Base-by-base conservation (phyloP, 2,888 invertebrate genomes). In the Ornithoptera alexandrae region DNA sequence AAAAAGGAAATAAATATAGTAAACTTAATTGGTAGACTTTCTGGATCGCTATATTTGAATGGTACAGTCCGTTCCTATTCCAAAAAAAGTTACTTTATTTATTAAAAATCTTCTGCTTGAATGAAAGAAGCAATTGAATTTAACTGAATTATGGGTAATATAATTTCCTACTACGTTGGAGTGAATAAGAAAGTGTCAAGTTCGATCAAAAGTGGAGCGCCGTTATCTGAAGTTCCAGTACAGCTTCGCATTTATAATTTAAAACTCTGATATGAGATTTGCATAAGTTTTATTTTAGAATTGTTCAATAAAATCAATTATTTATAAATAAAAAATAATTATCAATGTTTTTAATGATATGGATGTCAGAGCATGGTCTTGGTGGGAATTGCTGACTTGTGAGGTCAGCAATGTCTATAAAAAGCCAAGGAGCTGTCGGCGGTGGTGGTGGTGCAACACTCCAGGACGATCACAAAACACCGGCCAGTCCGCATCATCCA, bases 61-160 rank as follows among this genome's bases (percentile, higher is more conserved):
- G 7, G 7, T 39, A 10, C 10, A 39, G 1, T 39, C 39, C 39
- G 1, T 7, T 39, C 1, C 10, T 10, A 39, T 39, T 39, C 39
- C 10, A 39, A 39, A 39, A 39, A 39, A 10, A 30, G 7, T 7
- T 8, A 39, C 10, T 39, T 39, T 39, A 39, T 39, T 39, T 50
- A 50, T 50, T 50, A 50, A 18, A 17, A 50, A 50, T 50, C 50
- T 50, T 18, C 18, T 15, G 18, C 50, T 2, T 3, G 18, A 50
- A 46, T 15, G 46, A 15, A 46, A 50, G 50, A 50, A 50, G 18
- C 50, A 73, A 75, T 75, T 73, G 75, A 67, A 71, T 64, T 64
- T 67, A 68, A 70, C 59, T 69, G 73, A 73, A 73, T 67, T 36
- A 36, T n/a, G 39, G 24, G 30, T 63, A 68, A 68, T 63, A 46